These are phyloP conservation scores for Allacma fusca DNA, from an alignment of 2,888 invertebrate species.

Conservation along the genomic window DNA sequence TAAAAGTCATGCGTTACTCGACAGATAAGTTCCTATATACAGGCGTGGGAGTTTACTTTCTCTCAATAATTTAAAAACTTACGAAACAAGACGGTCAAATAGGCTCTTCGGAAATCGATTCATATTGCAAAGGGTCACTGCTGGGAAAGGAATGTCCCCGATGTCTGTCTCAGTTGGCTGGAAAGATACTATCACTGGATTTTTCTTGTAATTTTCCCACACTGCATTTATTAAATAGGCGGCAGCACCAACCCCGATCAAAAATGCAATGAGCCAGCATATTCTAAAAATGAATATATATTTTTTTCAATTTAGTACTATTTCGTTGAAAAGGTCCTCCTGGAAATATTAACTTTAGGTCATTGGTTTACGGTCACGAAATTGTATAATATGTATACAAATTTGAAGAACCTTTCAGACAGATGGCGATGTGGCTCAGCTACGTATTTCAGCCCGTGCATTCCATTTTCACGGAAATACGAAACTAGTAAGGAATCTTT, in stretches of 20 bases:
- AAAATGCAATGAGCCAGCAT: conserved; percentile 51
- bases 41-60: too few relatives aligned
- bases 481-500: conserved; percentile 40
- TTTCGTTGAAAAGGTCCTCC: too few relatives aligned
- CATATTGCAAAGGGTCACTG: conserved; percentile 59
- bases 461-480: conserved; percentile 50
- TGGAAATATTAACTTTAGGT: too few relatives aligned
- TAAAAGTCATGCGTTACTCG: too few relatives aligned
- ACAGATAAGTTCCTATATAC: too few relatives aligned
- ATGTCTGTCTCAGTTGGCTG: conserved; percentile 50
- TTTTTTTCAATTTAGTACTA: neutral
- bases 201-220: conserved; percentile 51
- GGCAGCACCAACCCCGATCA: conserved; percentile 42
- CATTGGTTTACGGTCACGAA: too few relatives aligned
- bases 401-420: conserved; percentile 36
- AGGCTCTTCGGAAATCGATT: conserved; percentile 39
- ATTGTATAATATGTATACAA: neutral
- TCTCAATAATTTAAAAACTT: neutral
- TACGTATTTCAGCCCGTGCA: conserved; percentile 58
- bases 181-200: conserved; percentile 57
- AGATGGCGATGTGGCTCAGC: conserved; percentile 53
- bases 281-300: conserved; percentile 34
- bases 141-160: conserved; percentile 55
- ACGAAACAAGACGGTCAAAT: neutral
- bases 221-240: conserved; percentile 50